Conservation (phyloP, 2,888 invertebrate genomes). For the Thumatha senex region DNA sequence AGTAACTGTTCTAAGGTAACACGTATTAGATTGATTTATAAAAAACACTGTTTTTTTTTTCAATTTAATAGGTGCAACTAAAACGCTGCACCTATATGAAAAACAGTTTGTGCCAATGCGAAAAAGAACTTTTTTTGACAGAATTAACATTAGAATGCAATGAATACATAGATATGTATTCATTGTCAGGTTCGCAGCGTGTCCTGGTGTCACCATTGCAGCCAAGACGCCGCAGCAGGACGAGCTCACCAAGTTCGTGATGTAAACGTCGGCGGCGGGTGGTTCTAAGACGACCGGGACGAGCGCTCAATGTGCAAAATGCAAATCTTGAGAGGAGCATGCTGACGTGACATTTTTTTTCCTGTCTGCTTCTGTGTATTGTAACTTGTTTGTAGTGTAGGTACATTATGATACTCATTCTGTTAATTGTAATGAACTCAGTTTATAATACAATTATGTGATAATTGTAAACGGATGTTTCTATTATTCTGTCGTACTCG, state of each 20-base stretch:
- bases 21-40: no score
- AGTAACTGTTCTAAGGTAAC: no score
- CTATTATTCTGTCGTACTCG: slow-evolving; percentile 32
- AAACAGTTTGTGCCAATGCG: no score
- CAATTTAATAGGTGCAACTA: no score
- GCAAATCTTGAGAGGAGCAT: slow-evolving; percentile 82
- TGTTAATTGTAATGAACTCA: slow-evolving; percentile 85
- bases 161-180: no score
- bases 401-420: slow-evolving; percentile 84
- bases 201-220: slow-evolving; percentile 41
- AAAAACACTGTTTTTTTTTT: no score
- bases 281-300: slow-evolving; percentile 78
- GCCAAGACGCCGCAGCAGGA: no score
- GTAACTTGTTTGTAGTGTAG: slow-evolving; percentile 84
- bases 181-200: slow-evolving; percentile 36
- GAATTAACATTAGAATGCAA: no score
- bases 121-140: no score
- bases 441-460: slow-evolving; percentile 85
- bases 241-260: slow-evolving; percentile 97
- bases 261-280: slow-evolving; percentile 84
- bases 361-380: slow-evolving; percentile 81
- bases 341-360: no score
- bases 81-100: no score
- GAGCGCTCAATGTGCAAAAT: slow-evolving; percentile 84
- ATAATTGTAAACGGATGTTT: slow-evolving; percentile 80